Evolutionary conservation across 2,113 vertebrate species (phyloP).

Genomic region (Percopsis transmontana): DNA sequence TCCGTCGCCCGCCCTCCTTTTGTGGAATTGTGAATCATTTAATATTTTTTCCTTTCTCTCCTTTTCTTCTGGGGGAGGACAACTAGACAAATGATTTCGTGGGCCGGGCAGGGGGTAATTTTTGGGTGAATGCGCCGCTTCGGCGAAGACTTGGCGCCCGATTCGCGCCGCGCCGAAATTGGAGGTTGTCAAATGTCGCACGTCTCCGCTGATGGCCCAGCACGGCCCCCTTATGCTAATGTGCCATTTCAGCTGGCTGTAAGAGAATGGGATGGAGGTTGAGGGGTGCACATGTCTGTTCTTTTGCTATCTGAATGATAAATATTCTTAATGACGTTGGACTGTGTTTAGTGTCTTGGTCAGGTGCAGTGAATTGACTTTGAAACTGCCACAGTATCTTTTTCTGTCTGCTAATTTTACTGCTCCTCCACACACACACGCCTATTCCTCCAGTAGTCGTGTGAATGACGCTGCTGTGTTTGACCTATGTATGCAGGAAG

Average conservation of each 20-base stretch:
- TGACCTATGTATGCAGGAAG: conserved; percentile 11
- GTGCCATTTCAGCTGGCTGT: conserved; percentile 75
- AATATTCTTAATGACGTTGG: not conserved
- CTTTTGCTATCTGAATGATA: conserved; percentile 22
- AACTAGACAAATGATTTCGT: conserved; percentile 71
- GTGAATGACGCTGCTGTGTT: conserved; percentile 29
- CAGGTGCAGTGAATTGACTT: not conserved
- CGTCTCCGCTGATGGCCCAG: conserved; percentile 63
- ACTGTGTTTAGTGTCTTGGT: not conserved
- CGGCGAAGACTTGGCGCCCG: conserved; percentile 44
- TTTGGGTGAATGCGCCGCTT: conserved; percentile 63
- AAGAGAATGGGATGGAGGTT: conserved; percentile 45
- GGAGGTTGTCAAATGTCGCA: conserved; percentile 73
- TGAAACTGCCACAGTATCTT: not conserved
- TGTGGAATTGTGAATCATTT: too few species aligned
- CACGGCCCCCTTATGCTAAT: conserved; percentile 77
- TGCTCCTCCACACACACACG: conserved; percentile 27
- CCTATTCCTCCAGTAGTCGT: conserved; percentile 27
- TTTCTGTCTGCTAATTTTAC: conserved; percentile 4
- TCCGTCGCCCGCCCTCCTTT: conserved; percentile 1
- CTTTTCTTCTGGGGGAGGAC: conserved; percentile 54
- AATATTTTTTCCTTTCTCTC: conserved; percentile 20
- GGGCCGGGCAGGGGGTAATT: conserved; percentile 70
- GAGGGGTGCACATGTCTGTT: not conserved
- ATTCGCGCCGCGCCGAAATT: conserved; percentile 53